Base-by-base conservation (phyloP, 1,140 invertebrate species). In the Solen grandis region DNA sequence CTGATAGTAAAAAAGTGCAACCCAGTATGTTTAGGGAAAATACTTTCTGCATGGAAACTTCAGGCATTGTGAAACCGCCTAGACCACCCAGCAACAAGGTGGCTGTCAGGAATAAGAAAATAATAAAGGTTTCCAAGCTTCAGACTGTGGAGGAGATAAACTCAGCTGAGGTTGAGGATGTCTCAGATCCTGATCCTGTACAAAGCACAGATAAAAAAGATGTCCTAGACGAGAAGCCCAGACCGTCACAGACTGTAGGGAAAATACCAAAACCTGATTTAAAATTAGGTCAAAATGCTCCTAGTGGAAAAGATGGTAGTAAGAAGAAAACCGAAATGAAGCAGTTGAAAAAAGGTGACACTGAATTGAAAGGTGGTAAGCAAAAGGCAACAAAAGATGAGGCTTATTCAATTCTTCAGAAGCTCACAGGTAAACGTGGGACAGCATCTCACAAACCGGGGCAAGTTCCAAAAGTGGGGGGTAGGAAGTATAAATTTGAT, bases 401-500 rank as follows among this genome's bases (percentile, higher is more conserved):
- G 31, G 75, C 75, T 25, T 68, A 55, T 38, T 35, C 63, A 25
- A 78, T 78, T 19, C 46, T 78, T 36, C 62, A 69, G 65, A 78
- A 78, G 66, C 35, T 78, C 25, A 68, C 52, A 13, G 75, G 75
- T 27, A 78, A 69, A 69, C n/a, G 63, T 19, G 25, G 35, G 1
- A 31, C 29, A 19, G 50, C 29, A 8, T 29, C 10, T 5, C 75
- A 78, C 31, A 68, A 38, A 46, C 50, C 75, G 29, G 75, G 75
- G 8, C 63, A 78, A 55, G 75, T 78, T 2, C 75, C 75, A 13
- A 19, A 10, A 29, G 65, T 78, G 29, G 35, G 36, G 8, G 69
- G 60, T 60, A 31, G 63, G 8, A 69, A 59, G 35, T 60, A 78
- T 22, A 78, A 78, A 60, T 69, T 69, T 33, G 19, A 25, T n/a